Evolutionary conservation across 2,797 vertebrate species (phyloP).

Genomic region (Babyrousa celebensis): DNA sequence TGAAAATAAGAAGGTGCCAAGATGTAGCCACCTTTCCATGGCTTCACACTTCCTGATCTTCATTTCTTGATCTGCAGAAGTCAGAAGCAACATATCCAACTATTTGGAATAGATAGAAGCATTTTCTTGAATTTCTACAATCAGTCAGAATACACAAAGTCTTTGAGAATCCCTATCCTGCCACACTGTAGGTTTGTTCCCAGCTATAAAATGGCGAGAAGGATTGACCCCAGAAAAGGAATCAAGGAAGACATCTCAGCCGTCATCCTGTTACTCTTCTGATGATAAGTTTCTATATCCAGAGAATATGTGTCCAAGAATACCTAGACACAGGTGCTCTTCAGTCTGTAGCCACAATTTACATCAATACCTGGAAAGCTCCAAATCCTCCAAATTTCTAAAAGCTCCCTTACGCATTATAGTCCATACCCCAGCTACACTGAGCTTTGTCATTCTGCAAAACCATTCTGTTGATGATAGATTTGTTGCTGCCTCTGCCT

Average conservation of each 20-base stretch:
- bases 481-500: not conserved
- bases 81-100: not conserved
- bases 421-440: not conserved
- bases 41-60: not conserved
- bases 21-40: not conserved
- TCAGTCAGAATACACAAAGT: not conserved
- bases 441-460: not conserved
- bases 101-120: not conserved
- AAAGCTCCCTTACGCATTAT: not conserved
- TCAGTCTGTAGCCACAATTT: not conserved
- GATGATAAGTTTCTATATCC: not conserved
- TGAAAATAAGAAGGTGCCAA: not conserved
- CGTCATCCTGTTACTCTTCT: not conserved
- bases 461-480: not conserved
- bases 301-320: not conserved
- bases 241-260: not conserved
- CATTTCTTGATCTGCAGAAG: constrained; percentile 17
- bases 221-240: not conserved
- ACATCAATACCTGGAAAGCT: not conserved
- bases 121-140: not conserved
- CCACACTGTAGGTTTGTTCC: not conserved
- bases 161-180: not conserved
- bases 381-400: not conserved
- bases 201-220: not conserved
- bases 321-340: not conserved